Evolutionary conservation across 2,888 invertebrate species (phyloP), one percentile per base, ranked within the genome.

Genomic region (Invenusta paracnida): DNA sequence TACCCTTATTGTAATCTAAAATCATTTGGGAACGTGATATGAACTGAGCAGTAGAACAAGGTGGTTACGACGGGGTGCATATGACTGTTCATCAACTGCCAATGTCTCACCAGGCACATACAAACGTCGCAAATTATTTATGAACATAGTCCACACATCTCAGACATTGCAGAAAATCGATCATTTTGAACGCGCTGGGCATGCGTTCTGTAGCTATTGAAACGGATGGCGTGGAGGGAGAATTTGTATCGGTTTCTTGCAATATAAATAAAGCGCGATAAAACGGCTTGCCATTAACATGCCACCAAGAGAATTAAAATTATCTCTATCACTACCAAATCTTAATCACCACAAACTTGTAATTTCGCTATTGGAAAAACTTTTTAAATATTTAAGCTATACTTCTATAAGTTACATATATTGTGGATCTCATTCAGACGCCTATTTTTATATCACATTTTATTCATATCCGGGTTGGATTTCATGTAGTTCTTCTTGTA

Each of bases 261-360:
- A 25, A 79, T 79, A 27, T n/a, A n/a, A n/a, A n/a, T n/a, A 79
- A 5, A 11, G 79, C n/a, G 23, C 79, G 79, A 79, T 79, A 79
- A 27, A 79, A 79, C 25, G 79, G 79, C 28, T 79, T 79, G 25
- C 79, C 79, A 27, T 79, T 5, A 27, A 79, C 28, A 79, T 79
- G 79, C n/a, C 79, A n/a, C n/a, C 79, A 27, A 79, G 79, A 25
- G 79, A 79, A 79, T 23, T 25, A 2, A 79, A 79, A 79, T 79
- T 79, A 25, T 79, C 79, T 79, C 79, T n/a, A 27, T 79, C 5
- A 79, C 25, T 79, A 79, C 79, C 79, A 79, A n/a, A n/a, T n/a
- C n/a, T n/a, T n/a, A n/a, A n/a, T n/a, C n/a, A n/a, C n/a, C n/a
- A n/a, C n/a, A n/a, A n/a, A n/a, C n/a, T n/a, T n/a, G n/a, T n/a